Evolutionary conservation across 2,113 vertebrate genomes (phyloP), one percentile per base, ranked within the genome.

Genomic region (Melanocharis versteri): DNA sequence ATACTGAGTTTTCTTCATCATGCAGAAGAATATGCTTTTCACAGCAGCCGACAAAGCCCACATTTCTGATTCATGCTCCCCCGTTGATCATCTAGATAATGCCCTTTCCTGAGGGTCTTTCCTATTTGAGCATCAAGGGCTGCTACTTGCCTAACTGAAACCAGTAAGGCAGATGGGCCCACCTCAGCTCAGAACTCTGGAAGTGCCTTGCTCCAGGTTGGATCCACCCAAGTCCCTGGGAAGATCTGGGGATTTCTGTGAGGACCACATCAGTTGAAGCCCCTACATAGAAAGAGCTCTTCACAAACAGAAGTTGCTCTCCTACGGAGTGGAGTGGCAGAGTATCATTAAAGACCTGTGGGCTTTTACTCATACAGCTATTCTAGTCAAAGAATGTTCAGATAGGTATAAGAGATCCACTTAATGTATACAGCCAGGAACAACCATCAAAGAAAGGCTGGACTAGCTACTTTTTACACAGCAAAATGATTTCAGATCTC

Each of bases 11-110:
- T 89, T 82, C 62, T 90, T 88, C 56, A 76, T 81, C 40, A 64
- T 27, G 35, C 26, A 70, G 82, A 94, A 83, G 56, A 83, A 82
- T 83, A 90, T 58, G 75, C 35, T 96, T 92, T 75, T 72, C 5
- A 7, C n/a, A 78, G 45, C 40, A 19, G 60, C 57, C 16, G 47
- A 75, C 71, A 94, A 94, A 95, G 28, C 39, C 56, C 48, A n/a
- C 1, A 0, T 83, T 88, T 95, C 60, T 58, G 66, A 61, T 93
- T 42, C 11, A 30, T 66, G 42, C 27, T 88, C 77, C 24, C 37
- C 35, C 2, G 1, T 30, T 60, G 60, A 70, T 75, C 15, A 27
- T 22, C 15, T 28, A 23, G 30, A 68, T 60, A 77, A 93, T 24
- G 18, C 24, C 20, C 15, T 60, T 60, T 87, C 48, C 39, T 73